Conservation (phyloP, 2,888 invertebrate genomes). For the Dryococelus australis region DNA sequence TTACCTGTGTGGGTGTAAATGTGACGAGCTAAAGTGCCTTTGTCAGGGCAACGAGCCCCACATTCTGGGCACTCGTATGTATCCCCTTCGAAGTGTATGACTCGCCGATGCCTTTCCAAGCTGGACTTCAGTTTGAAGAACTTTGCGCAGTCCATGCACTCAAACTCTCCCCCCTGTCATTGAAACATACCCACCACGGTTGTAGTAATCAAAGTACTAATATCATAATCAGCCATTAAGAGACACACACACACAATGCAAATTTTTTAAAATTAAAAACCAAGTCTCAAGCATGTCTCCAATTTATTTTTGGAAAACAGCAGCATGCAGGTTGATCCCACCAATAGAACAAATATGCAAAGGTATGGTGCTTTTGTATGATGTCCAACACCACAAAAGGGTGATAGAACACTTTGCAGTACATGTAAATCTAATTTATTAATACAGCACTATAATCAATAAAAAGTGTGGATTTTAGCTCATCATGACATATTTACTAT, state of each 20-base stretch:
- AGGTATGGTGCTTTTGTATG: no score
- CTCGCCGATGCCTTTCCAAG: slow-evolving; percentile 69
- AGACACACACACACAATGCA: background rate
- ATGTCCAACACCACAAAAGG: no score
- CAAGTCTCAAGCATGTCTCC: background rate
- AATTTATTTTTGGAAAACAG: no score
- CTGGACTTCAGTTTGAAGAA: slow-evolving; percentile 74
- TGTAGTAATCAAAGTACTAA: background rate
- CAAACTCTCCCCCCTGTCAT: slow-evolving; percentile 62
- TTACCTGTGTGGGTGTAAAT: slow-evolving; percentile 69
- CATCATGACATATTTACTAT: no score
- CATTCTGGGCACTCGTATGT: slow-evolving; percentile 73
- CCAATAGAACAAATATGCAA: no score
- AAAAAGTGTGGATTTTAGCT: no score
- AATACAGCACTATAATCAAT: no score
- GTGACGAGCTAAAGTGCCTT: slow-evolving; percentile 70
- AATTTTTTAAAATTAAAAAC: background rate
- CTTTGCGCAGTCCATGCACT: slow-evolving; percentile 71
- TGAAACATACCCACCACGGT: slow-evolving; percentile 34
- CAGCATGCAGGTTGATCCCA: no score
- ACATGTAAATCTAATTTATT: no score
- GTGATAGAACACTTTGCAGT: no score
- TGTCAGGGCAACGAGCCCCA: slow-evolving; percentile 69
- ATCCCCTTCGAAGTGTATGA: slow-evolving; percentile 73
- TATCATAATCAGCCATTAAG: no score